Percentiles rank a stretch among this genome's conserved stretches.
Conservation (phyloP, 92 coral and sea anemone genomes). For the Parazoanthus darwini region DNA sequence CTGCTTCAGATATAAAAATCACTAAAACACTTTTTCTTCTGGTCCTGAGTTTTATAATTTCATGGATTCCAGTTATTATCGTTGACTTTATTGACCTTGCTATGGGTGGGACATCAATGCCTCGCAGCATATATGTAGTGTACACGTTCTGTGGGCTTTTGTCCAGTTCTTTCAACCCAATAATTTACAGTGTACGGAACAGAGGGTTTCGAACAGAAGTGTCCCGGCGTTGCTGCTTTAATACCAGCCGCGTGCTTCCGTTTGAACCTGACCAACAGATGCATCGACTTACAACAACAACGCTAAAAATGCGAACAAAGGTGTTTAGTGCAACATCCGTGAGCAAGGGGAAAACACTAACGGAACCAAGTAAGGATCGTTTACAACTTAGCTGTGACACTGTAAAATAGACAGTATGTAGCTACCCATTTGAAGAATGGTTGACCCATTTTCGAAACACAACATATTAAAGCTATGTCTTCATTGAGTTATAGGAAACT, state of each 20-base stretch:
- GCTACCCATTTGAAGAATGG: too few species aligned
- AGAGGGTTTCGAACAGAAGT: not conserved
- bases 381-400: not conserved
- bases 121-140: not conserved
- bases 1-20: conserved; percentile 14
- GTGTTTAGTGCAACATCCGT: not conserved
- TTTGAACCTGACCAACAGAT: conserved; percentile 8
- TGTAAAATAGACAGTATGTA: too few species aligned
- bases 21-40: not conserved
- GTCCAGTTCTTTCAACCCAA: not conserved
- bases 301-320: not conserved
- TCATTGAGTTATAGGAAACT: too few species aligned
- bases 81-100: not conserved
- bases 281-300: not conserved
- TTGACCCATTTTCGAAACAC: too few species aligned
- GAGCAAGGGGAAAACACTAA: not conserved
- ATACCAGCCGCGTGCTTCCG: not conserved
- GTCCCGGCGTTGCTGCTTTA: not conserved
- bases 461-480: too few species aligned
- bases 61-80: conserved; percentile 14
- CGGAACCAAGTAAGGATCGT: not conserved
- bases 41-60: not conserved
- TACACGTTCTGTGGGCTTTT: not conserved
- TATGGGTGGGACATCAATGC: not conserved
- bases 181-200: conserved; percentile 8